Evolutionary conservation across 2,888 invertebrate genomes (phyloP).

Genomic region (Abrostola tripartita): DNA sequence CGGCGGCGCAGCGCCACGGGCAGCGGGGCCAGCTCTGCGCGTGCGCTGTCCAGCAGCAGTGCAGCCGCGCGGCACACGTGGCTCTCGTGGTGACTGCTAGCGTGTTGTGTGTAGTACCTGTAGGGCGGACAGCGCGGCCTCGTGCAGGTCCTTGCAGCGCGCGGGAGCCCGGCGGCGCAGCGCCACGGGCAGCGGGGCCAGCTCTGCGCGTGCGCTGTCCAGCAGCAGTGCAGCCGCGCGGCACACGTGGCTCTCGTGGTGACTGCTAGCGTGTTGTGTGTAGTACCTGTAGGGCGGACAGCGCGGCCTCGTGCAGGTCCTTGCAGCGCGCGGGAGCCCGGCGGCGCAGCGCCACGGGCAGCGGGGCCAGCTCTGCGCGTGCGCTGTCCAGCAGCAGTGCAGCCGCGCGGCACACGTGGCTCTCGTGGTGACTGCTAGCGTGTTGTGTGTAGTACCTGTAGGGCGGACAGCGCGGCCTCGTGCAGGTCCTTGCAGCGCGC

Average conservation of each 20-base stretch:
- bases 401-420: too few relatives aligned
- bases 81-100: too few relatives aligned
- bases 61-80: too few relatives aligned
- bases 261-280: too few relatives aligned
- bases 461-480: slow-evolving; percentile 79
- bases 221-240: too few relatives aligned
- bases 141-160: slow-evolving; percentile 83
- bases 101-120: slow-evolving; percentile 67
- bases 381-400: too few relatives aligned
- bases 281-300: slow-evolving; percentile 78
- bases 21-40: too few relatives aligned
- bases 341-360: slow-evolving; percentile 64
- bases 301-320: slow-evolving; percentile 82
- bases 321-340: slow-evolving; percentile 81
- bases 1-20: slow-evolving; percentile 70
- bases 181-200: too few relatives aligned
- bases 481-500: slow-evolving; percentile 83
- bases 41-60: slow-evolving; percentile 89
- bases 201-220: slow-evolving; percentile 89
- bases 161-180: slow-evolving; percentile 79
- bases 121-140: slow-evolving; percentile 78
- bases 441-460: slow-evolving; percentile 71
- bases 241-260: too few relatives aligned
- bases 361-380: too few relatives aligned
- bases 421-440: too few relatives aligned